These are phyloP conservation scores for Patella ulyssiponensis DNA, from an alignment of 2,888 invertebrate species.

Conservation along the genomic window DNA sequence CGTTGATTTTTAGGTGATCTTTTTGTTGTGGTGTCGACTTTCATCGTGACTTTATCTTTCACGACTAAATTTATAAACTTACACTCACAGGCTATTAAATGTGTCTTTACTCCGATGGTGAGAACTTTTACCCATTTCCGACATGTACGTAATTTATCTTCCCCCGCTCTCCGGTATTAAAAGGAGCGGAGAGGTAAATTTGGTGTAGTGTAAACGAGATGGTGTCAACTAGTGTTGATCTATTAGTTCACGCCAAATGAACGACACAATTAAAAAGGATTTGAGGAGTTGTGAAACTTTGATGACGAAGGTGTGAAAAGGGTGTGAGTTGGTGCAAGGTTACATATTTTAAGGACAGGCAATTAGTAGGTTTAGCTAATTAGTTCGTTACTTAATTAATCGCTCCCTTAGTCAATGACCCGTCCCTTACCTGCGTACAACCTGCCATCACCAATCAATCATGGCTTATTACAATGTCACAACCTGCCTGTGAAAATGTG, in stretches of 20 bases:
- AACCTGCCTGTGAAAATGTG: no score
- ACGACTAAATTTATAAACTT: no score
- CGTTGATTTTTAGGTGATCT: no score
- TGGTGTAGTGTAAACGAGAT: neutral
- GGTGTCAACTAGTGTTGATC: neutral
- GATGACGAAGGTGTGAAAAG: conserved; percentile 4
- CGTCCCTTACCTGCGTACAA: no score
- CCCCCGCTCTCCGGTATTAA: neutral
- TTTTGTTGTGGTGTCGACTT: no score
- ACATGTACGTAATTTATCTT: neutral
- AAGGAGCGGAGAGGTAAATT: neutral
- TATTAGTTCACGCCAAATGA: conserved; percentile 11
- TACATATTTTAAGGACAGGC: neutral
- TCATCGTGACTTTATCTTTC: no score
- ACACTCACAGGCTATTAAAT: no score
- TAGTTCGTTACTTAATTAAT: no score
- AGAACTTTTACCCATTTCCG: neutral
- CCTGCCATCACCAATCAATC: no score
- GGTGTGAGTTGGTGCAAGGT: neutral
- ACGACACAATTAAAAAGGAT: neutral
- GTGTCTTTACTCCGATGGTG: neutral
- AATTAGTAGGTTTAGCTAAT: no score
- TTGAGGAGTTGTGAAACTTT: conserved; percentile 4
- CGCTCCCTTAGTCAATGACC: no score
- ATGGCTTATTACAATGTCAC: no score